Evolutionary conservation across 1,140 invertebrate genomes (phyloP), one percentile per base, ranked within the genome.

Genomic region (Hestina assimilis): DNA sequence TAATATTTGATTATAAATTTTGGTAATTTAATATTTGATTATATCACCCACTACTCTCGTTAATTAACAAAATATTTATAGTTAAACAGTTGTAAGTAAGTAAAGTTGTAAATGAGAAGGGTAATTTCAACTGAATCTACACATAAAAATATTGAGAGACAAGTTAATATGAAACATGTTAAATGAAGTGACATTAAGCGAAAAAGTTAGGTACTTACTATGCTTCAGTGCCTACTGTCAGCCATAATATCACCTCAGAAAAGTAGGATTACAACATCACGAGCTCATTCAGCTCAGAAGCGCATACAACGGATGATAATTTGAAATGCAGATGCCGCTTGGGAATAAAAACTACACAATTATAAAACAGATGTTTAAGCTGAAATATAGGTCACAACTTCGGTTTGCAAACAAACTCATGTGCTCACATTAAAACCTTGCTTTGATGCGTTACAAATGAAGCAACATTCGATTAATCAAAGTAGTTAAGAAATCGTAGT

Each of bases 381-480:
- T 11, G 42, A 42, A 60, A 63, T 65, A 65, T 71, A 60, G 65
- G 69, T 71, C 69, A 71, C 61, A 50, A 50, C 46, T 59, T 55
- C 59, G 41, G 35, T 51, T 40, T 47, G 35, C 33, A 62, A 59
- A 64, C 54, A 64, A 59, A 58, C 61, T 50, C 40, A 43, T 55
- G 56, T 64, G 62, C 47, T 28, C 11, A 35, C 19, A 28, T 23
- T n/a, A 19, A 58, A 24, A 40, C 53, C 43, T 45, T 50, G 43
- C 41, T 64, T 61, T 64, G 54, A 68, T 68, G 47, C 52, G 50
- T 35, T 47, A 11, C 45, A 53, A 59, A 61, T 66, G 56, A 66
- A 40, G 62, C 46, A 61, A 62, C 41, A 60, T 51, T 23, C 38
- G 35, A 23, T 50, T 21, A 42, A 42, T 52, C 35, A 41, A 11